Percentiles rank a stretch among this genome's conserved stretches.
Evolutionary conservation across 2,113 vertebrate species (phyloP).

Genomic region (Myotis lucifugus): DNA sequence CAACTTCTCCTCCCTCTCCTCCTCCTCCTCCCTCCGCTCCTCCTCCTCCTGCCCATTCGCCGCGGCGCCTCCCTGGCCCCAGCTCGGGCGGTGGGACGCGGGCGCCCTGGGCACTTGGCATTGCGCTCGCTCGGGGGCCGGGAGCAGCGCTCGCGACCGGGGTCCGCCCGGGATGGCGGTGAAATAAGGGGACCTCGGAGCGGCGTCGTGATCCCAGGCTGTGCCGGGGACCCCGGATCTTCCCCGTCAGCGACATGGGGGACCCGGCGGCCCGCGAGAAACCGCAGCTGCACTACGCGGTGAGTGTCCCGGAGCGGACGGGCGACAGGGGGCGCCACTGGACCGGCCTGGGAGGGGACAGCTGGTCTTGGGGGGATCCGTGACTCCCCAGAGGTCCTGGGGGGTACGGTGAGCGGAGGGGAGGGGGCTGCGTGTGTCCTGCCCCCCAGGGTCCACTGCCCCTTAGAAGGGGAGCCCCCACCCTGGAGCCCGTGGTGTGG

Average conservation of each 20-base stretch:
- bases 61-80: slow-evolving; percentile 41
- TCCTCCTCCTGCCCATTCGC: not conserved
- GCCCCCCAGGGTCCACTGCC: not conserved
- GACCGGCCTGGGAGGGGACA: not conserved
- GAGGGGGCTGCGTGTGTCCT: not conserved
- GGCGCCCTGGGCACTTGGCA: slow-evolving; percentile 32
- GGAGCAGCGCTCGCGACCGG: not conserved
- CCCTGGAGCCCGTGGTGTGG: not conserved
- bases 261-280: slow-evolving; percentile 88
- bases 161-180: slow-evolving; percentile 58
- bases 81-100: slow-evolving; percentile 63
- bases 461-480: not conserved
- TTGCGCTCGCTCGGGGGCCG: not conserved
- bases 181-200: slow-evolving; percentile 38
- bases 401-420: not conserved
- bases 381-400: not conserved
- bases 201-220: not conserved
- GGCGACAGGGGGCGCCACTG: slow-evolving; percentile 75
- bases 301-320: slow-evolving; percentile 82
- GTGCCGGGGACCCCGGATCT: not conserved
- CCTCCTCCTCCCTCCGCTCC: not conserved
- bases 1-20: not conserved
- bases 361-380: not conserved
- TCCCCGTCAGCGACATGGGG: slow-evolving; percentile 81
- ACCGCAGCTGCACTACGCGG: slow-evolving; percentile 83